Evolutionary conservation across 53 echinoderm and acorn worm species (phyloP).

Genomic region (Pentamera pediparva): DNA sequence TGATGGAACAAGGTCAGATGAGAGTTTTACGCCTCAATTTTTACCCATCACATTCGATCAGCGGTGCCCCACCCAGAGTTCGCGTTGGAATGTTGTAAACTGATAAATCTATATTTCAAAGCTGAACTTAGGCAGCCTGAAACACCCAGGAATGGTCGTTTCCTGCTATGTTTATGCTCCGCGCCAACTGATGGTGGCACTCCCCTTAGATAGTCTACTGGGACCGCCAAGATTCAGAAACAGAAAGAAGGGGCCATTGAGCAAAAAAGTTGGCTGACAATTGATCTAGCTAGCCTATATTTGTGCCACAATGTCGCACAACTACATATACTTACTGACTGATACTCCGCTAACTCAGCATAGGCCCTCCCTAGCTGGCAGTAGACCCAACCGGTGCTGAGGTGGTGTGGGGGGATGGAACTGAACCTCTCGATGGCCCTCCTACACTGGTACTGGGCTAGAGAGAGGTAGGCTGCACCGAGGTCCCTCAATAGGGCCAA

Average conservation of each 20-base stretch:
- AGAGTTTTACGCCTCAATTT: background rate
- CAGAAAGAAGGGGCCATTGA: too few relatives aligned
- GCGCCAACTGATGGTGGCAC: too few relatives aligned
- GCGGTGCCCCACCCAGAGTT: too few relatives aligned
- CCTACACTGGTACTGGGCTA: slow-evolving; percentile 85
- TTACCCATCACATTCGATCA: background rate
- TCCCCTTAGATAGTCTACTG: too few relatives aligned
- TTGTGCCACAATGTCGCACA: too few relatives aligned
- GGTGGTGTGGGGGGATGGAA: slow-evolving; percentile 78
- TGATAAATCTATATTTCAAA: background rate
- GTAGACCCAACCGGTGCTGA: slow-evolving; percentile 93
- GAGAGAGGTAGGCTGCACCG: slow-evolving; percentile 71
- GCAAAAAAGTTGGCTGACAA: too few relatives aligned
- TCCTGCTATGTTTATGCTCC: background rate
- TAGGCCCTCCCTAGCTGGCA: slow-evolving; percentile 85
- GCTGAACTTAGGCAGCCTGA: too few relatives aligned
- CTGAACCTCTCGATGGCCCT: slow-evolving; percentile 83
- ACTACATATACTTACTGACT: slow-evolving; percentile 80
- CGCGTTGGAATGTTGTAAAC: too few relatives aligned
- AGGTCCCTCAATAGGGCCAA: slow-evolving; percentile 78
- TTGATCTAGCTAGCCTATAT: too few relatives aligned
- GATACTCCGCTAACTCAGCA: slow-evolving; percentile 88
- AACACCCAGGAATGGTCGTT: too few relatives aligned
- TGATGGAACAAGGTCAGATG: background rate
- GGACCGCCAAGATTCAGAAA: too few relatives aligned